Evolutionary conservation across 2,113 vertebrate genomes (phyloP).

Genomic region (Cyphomyrus plagiostoma): DNA sequence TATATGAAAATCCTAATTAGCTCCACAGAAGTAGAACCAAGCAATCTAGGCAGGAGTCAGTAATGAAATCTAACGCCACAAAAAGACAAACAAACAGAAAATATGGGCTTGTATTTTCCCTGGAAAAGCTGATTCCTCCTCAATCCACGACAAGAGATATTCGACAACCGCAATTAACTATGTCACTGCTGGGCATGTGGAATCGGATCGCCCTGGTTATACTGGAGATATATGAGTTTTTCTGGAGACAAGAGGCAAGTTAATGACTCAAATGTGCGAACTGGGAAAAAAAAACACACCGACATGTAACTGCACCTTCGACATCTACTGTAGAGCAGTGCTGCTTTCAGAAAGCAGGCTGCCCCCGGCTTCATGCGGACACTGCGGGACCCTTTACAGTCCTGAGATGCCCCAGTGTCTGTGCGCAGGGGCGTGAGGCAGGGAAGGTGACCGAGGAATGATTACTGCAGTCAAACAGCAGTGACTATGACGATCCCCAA

Average conservation of each 20-base stretch:
- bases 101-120: slow-evolving; percentile 27
- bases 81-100: slow-evolving; percentile 38
- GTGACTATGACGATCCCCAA: neutral
- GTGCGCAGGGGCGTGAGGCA: neutral
- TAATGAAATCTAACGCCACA: slow-evolving; percentile 47
- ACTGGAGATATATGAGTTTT: slow-evolving; percentile 44
- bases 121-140: neutral
- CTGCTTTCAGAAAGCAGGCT: neutral
- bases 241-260: slow-evolving; percentile 44
- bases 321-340: neutral
- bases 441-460: neutral
- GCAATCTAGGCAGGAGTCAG: slow-evolving; percentile 45
- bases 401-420: neutral
- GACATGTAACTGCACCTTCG: neutral
- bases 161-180: slow-evolving; percentile 59
- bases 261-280: slow-evolving; percentile 50
- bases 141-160: slow-evolving; percentile 49
- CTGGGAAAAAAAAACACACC: slow-evolving; percentile 19
- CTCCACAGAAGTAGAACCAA: slow-evolving; percentile 49
- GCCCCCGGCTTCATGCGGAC: neutral
- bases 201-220: slow-evolving; percentile 60
- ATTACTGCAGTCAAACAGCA: neutral
- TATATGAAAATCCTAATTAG: slow-evolving; percentile 64
- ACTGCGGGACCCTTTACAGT: neutral
- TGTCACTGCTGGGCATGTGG: slow-evolving; percentile 55